Conservation (phyloP, 2,113 vertebrate species). For the Lampris megalopsis region DNA sequence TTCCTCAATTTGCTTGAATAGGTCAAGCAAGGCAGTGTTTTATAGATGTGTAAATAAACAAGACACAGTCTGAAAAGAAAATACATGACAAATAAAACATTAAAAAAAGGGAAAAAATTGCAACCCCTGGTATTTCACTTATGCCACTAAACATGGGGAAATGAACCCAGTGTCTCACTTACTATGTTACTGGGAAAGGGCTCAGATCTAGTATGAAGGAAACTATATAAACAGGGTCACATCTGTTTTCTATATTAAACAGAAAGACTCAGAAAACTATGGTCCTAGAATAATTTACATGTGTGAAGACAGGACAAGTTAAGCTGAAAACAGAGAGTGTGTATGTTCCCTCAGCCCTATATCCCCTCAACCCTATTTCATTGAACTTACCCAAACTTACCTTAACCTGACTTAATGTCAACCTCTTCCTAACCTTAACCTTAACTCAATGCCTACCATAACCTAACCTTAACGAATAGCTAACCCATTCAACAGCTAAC, state of each 20-base stretch:
- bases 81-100: conserved; percentile 33
- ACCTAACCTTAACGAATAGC: no score
- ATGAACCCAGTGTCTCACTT: conserved; percentile 42
- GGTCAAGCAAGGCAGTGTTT: conserved; percentile 4
- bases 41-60: conserved; percentile 40
- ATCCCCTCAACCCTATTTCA: no score
- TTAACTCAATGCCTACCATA: no score
- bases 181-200: conserved; percentile 65
- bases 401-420: no score
- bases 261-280: conserved; percentile 40
- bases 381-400: no score
- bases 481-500: no score
- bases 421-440: no score
- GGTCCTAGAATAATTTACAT: conserved; percentile 51
- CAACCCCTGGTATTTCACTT: conserved; percentile 48
- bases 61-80: conserved; percentile 34
- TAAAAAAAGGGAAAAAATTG: conserved; percentile 60
- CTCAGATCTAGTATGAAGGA: conserved; percentile 63
- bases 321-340: conserved; percentile 21
- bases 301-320: conserved; percentile 26
- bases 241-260: conserved; percentile 57
- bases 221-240: conserved; percentile 61
- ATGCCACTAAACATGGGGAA: conserved; percentile 55
- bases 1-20: background rate
- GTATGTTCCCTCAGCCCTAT: no score